Percentiles rank a stretch among this genome's conserved stretches.
Evolutionary conservation across 2,113 vertebrate genomes (phyloP).

Genomic region (Cardinalis cardinalis): DNA sequence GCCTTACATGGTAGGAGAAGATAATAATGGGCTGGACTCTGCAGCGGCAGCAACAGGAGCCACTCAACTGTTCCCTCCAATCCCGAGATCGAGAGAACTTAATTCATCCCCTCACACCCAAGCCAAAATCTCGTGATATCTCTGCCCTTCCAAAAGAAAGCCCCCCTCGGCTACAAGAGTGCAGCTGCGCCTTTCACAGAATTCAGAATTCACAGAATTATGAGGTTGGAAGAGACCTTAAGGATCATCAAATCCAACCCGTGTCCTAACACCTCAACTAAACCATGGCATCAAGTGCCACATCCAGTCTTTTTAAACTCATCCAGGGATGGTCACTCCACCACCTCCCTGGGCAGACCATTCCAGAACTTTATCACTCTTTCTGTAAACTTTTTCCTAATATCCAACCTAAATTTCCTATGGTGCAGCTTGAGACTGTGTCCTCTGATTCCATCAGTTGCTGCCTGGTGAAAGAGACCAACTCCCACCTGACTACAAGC

Average conservation of each 20-base stretch:
- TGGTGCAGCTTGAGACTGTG: background rate
- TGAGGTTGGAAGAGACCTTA: background rate
- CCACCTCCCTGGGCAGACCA: background rate
- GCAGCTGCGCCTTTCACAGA: background rate
- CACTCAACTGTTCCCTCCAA: background rate
- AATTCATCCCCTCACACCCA: background rate
- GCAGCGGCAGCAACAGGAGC: too few relatives aligned
- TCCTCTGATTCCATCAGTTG: background rate
- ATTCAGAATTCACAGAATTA: background rate
- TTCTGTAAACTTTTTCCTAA: background rate
- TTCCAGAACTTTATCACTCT: background rate
- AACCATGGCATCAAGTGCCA: background rate
- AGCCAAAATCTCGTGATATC: background rate
- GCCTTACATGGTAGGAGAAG: too few relatives aligned
- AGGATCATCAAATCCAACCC: background rate
- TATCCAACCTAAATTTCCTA: background rate
- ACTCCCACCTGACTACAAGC: background rate
- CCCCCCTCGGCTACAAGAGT: background rate
- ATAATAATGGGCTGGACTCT: too few relatives aligned
- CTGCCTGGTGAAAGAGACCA: background rate
- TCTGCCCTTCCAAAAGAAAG: background rate
- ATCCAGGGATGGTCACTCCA: background rate
- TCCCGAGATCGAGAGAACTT: background rate
- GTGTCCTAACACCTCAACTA: background rate
- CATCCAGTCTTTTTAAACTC: background rate